Evolutionary conservation across 2,797 vertebrate genomes (phyloP).

Genomic region (Margarornis squamiger): DNA sequence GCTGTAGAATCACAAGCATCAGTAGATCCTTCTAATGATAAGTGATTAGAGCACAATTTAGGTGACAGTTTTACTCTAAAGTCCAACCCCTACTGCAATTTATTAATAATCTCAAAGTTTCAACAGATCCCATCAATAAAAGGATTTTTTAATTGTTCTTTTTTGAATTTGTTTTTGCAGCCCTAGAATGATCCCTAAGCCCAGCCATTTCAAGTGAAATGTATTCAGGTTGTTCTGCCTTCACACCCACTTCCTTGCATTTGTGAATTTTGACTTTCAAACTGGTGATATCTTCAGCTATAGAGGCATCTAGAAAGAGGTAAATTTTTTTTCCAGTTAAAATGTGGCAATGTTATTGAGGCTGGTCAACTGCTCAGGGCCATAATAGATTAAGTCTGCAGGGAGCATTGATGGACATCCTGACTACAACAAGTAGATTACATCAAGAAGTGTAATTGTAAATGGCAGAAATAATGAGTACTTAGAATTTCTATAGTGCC

Average conservation of each 20-base stretch:
- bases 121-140: not conserved
- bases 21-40: not conserved
- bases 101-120: not conserved
- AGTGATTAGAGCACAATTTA: not conserved
- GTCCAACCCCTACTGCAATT: not conserved
- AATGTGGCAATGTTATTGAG: not conserved
- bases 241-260: accelerated
- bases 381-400: not conserved
- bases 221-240: not conserved
- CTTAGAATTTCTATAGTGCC: conserved; percentile 2
- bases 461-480: conserved; percentile 19
- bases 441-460: not conserved
- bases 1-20: not conserved
- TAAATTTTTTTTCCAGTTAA: not conserved
- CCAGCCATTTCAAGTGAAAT: not conserved
- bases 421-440: not conserved
- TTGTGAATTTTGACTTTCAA: not conserved
- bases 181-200: not conserved
- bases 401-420: not conserved
- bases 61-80: not conserved
- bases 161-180: not conserved
- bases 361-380: not conserved
- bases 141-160: not conserved
- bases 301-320: not conserved
- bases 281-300: not conserved